Evolutionary conservation across 2,888 invertebrate species (phyloP).

Genomic region (Protonemura montana): DNA sequence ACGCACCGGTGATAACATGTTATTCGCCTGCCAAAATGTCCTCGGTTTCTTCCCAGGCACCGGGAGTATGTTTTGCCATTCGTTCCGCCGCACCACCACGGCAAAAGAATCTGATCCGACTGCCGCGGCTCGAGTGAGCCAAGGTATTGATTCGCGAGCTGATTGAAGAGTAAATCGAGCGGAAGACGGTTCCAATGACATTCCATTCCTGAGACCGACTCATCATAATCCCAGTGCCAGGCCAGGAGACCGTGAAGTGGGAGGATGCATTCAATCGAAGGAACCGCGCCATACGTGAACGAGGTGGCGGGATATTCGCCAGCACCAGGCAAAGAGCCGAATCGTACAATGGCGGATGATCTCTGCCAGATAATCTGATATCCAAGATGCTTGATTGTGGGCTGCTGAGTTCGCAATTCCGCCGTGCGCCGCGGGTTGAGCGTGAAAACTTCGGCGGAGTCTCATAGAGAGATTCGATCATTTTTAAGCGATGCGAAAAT

Average conservation of each 20-base stretch:
- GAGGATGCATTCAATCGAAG: background rate
- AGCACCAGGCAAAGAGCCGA: constrained; percentile 3
- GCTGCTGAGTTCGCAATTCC: constrained; percentile 36
- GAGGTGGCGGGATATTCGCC: background rate
- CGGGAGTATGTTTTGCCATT: background rate
- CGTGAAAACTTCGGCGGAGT: background rate
- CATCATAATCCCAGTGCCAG: constrained; percentile 33
- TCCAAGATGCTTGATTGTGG: constrained; percentile 27
- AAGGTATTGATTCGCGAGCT: constrained; percentile 47
- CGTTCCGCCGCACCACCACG: background rate
- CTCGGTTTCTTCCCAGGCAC: background rate
- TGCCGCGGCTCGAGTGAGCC: background rate
- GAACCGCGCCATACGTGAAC: background rate
- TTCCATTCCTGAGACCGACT: constrained; percentile 37
- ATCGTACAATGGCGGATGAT: constrained; percentile 35
- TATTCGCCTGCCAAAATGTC: background rate
- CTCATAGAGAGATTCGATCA: background rate
- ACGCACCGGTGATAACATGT: background rate
- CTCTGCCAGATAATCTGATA: constrained; percentile 29
- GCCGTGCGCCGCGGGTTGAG: background rate
- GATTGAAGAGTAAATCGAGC: constrained; percentile 49
- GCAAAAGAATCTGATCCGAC: background rate
- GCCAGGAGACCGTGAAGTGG: constrained; percentile 17
- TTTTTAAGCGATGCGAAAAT: background rate
- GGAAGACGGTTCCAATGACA: constrained; percentile 44